Percentiles rank a stretch among this genome's conserved stretches.
These are phyloP conservation scores for Rutilus rutilus DNA, from an alignment of 2,113 vertebrate genomes.

Conservation along the genomic window DNA sequence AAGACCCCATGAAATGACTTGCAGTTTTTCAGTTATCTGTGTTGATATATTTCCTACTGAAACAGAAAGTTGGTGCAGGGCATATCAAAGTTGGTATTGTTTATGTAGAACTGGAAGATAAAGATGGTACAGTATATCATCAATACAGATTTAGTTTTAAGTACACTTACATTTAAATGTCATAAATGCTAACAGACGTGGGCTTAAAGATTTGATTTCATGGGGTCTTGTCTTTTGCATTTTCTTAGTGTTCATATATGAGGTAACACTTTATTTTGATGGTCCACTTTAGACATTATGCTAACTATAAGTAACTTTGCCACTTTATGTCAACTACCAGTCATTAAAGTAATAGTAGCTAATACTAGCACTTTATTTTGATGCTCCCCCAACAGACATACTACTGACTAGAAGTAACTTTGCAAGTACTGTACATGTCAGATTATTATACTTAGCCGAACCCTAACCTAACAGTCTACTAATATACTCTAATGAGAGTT, in stretches of 20 bases:
- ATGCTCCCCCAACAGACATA: too few relatives aligned
- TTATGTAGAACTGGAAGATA: neutral
- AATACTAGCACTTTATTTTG: too few relatives aligned
- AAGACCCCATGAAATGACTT: neutral
- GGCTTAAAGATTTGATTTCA: neutral
- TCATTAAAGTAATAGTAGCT: too few relatives aligned
- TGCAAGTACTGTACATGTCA: too few relatives aligned
- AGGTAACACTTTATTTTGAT: too few relatives aligned
- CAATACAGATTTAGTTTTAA: neutral
- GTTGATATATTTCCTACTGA: neutral
- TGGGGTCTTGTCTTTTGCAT: neutral
- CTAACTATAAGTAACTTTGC: too few relatives aligned
- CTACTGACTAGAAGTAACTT: too few relatives aligned
- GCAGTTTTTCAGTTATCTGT: neutral
- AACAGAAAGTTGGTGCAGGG: neutral
- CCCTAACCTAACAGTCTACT: too few relatives aligned
- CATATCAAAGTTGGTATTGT: neutral
- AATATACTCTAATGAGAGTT: too few relatives aligned
- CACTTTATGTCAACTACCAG: too few relatives aligned
- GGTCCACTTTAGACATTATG: too few relatives aligned
- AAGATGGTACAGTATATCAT: neutral
- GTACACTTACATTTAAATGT: neutral
- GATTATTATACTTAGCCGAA: too few relatives aligned
- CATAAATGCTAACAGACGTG: neutral
- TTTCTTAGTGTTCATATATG: neutral